Conservation (phyloP, 2,888 invertebrate species). For the Tricholauxania praeusta region DNA sequence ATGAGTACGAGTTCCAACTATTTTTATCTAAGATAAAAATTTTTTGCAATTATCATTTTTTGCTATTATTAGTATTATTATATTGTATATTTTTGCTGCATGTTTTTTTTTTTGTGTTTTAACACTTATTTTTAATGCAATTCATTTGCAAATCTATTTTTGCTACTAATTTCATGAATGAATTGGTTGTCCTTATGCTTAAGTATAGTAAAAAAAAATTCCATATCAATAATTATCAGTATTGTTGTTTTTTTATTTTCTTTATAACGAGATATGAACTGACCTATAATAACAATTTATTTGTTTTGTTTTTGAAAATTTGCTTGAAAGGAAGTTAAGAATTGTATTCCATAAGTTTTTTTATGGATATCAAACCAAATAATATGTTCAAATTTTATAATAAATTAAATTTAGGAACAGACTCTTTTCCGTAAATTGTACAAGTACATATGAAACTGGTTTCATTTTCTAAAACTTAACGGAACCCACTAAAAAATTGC, state of each 20-base stretch:
- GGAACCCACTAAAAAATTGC: too few species aligned
- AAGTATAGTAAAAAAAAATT: conserved; percentile 9
- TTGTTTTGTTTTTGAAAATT: not conserved
- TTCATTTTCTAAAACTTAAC: too few species aligned
- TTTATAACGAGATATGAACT: conserved; percentile 43
- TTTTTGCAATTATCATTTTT: too few species aligned
- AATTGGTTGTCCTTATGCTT: conserved; percentile 18
- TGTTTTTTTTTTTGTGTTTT: conserved; percentile 7
- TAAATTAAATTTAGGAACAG: too few species aligned
- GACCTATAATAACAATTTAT: conserved; percentile 43
- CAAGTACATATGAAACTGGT: too few species aligned
- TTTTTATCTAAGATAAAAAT: too few species aligned
- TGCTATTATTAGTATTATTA: conserved; percentile 12
- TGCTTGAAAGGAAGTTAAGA: conserved; percentile 6
- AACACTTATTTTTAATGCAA: conserved; percentile 18
- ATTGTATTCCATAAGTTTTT: not conserved
- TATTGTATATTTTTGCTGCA: conserved; percentile 6
- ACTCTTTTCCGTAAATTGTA: too few species aligned
- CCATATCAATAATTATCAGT: conserved; percentile 39
- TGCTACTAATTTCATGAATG: conserved; percentile 29
- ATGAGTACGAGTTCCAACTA: too few species aligned
- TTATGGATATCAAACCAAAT: not conserved
- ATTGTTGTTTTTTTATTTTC: conserved; percentile 5
- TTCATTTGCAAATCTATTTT: conserved; percentile 2
- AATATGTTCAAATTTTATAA: too few species aligned